These are phyloP conservation scores for Clarias macrocephalus DNA, from an alignment of 2,113 vertebrate species.

Conservation along the genomic window DNA sequence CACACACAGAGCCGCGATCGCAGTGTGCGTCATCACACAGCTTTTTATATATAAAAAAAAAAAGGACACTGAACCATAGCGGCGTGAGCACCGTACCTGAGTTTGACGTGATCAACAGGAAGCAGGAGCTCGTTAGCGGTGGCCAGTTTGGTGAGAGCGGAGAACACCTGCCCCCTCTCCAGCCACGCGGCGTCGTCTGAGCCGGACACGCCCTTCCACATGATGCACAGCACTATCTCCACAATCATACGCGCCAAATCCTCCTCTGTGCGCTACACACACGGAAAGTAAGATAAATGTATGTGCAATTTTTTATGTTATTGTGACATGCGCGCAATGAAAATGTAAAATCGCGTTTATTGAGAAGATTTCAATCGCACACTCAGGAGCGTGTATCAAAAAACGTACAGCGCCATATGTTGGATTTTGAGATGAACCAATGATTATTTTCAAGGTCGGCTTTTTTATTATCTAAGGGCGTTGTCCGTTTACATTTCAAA, in stretches of 20 bases:
- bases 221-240: slow-evolving; percentile 84
- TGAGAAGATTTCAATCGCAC: too few relatives aligned
- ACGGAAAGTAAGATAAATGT: neutral
- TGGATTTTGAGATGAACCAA: too few relatives aligned
- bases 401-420: too few relatives aligned
- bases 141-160: slow-evolving; percentile 88
- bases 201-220: slow-evolving; percentile 93
- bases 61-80: neutral
- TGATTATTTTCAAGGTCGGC: too few relatives aligned
- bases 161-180: slow-evolving; percentile 94
- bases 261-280: slow-evolving; percentile 77
- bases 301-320: too few relatives aligned
- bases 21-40: neutral
- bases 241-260: slow-evolving; percentile 85
- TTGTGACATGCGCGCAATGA: too few relatives aligned
- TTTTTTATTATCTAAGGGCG: too few relatives aligned
- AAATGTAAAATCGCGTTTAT: too few relatives aligned
- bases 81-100: slow-evolving; percentile 69
- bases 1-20: neutral
- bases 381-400: too few relatives aligned
- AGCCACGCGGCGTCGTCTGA: slow-evolving; percentile 89
- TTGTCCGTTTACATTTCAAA: too few relatives aligned
- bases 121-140: slow-evolving; percentile 84
- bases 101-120: slow-evolving; percentile 92
- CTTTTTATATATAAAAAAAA: too few relatives aligned